A percentile compares a stretch with the other conserved stretches of the same genome.
phyloP scores from a whole-genome alignment of 2,888 invertebrate species.

The Globia sparganii region DNA sequence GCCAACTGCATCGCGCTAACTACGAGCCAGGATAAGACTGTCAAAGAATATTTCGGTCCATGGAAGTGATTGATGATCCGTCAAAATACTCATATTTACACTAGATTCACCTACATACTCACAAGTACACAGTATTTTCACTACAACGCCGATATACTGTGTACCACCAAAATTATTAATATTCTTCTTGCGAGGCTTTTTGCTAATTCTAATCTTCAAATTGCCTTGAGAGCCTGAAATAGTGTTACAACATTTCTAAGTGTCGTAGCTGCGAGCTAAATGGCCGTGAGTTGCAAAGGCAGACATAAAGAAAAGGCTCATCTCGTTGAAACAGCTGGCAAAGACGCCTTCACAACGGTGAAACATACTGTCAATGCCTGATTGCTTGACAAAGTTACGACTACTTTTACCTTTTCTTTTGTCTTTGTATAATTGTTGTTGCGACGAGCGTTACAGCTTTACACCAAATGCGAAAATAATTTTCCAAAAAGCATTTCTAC shows the following conservation, averaged over 20 bases:
- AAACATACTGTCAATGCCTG: constrained; percentile 61
- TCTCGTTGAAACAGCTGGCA: constrained; percentile 67
- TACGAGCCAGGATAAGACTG: constrained; percentile 60
- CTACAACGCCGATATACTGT: constrained; percentile 54
- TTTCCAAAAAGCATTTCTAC: constrained; percentile 45
- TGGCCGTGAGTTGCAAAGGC: constrained; percentile 70
- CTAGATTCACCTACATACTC: constrained; percentile 56
- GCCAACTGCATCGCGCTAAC: constrained; percentile 67
- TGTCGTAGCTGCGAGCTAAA: constrained; percentile 69
- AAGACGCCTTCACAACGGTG: constrained; percentile 60
- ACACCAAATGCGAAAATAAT: constrained; percentile 36
- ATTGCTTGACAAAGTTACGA: constrained; percentile 54
- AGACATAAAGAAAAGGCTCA: constrained; percentile 70
- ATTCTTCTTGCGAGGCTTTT: constrained; percentile 42
- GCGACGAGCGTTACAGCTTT: constrained; percentile 46
- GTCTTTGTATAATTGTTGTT: constrained; percentile 49
- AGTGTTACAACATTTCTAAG: constrained; percentile 66
- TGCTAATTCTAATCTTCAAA: constrained; percentile 59
- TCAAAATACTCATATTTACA: constrained; percentile 58
- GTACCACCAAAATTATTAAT: constrained; percentile 49
- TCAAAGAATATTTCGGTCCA: constrained; percentile 41
- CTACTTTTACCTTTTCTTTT: constrained; percentile 44
- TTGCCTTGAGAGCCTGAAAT: constrained; percentile 60
- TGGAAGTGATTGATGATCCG: constrained; percentile 50
- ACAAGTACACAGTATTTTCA: constrained; percentile 42